Conservation (phyloP, 2,888 invertebrate genomes). For the Baronia brevicornis region DNA sequence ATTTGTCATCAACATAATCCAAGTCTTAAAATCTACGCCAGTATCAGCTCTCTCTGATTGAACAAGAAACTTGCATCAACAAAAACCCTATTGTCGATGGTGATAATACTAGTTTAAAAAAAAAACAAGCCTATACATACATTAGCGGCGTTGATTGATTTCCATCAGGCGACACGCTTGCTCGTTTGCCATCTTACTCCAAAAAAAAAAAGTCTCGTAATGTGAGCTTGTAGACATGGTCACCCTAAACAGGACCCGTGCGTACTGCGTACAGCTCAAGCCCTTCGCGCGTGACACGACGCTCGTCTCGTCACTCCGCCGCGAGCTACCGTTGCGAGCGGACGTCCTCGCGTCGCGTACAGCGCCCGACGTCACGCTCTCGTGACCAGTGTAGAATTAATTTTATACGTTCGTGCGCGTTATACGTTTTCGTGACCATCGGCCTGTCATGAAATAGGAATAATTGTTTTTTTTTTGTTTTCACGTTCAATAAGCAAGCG, state of each 20-base stretch:
- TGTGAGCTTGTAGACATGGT: too few species aligned
- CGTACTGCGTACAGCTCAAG: slow-evolving; percentile 37
- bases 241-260: slow-evolving; percentile 24
- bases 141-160: too few species aligned
- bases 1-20: too few species aligned
- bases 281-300: slow-evolving; percentile 10
- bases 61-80: too few species aligned
- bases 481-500: slow-evolving; percentile 20
- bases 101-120: too few species aligned
- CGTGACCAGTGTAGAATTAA: slow-evolving; percentile 14
- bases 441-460: slow-evolving; percentile 24
- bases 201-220: too few species aligned
- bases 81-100: too few species aligned
- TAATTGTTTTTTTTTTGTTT: slow-evolving; percentile 13
- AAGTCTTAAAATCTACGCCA: too few species aligned
- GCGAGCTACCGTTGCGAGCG: slow-evolving; percentile 48
- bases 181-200: too few species aligned
- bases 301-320: slow-evolving; percentile 46
- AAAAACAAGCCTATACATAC: too few species aligned
- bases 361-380: slow-evolving; percentile 14
- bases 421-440: slow-evolving; percentile 23
- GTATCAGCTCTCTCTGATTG: too few species aligned
- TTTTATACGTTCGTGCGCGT: not conserved
- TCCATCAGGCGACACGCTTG: too few species aligned
- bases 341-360: slow-evolving; percentile 37